Base-by-base conservation (phyloP, 2,113 vertebrate species). In the Phoxinus phoxinus region DNA sequence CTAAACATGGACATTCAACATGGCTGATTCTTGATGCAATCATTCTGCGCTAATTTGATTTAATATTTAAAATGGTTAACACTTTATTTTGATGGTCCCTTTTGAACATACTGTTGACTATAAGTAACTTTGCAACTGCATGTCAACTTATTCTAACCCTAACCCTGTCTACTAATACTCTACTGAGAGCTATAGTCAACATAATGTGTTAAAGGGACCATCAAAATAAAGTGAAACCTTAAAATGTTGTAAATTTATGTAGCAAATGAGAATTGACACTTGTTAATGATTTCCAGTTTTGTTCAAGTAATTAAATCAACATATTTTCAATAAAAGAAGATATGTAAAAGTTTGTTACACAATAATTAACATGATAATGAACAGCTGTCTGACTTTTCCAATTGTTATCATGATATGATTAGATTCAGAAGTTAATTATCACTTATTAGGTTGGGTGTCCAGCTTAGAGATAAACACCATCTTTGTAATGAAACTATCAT, bases 11-110 rank as follows among this genome's bases (percentile, higher is more conserved):
- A n/a, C n/a, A n/a, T n/a, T n/a, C n/a, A n/a, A n/a, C n/a, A n/a
- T n/a, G 21, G 35, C 67, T 71, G 19, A 72, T n/a, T 37, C 37
- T 72, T 71, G 11, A 69, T 69, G 67, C 67, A 9, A 71, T 71
- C 67, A 69, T 67, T 19, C 63, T 19, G 17, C 8, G 3, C 15
- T 69, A 11, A 37, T 37, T 71, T 37, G 32, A 71, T 23, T 19
- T 21, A 69, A 10, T 59, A 59, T n/a, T 35, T 2, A 7, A 15
- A 48, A 41, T 41, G 41, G 41, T 41, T 41, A 41, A 41, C 41
- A 41, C 8, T 41, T 41, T 41, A 41, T 41, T 41, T 10, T 41
- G 8, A 41, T 41, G 8, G 41, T 9, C n/a, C n/a, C n/a, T n/a
- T n/a, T n/a, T n/a, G n/a, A n/a, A 41, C 37, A 41, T 41, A 8